Evolutionary conservation across 2,888 invertebrate species (phyloP), one percentile per base, ranked within the genome.

Genomic region (Cerceris rybyensis): DNA sequence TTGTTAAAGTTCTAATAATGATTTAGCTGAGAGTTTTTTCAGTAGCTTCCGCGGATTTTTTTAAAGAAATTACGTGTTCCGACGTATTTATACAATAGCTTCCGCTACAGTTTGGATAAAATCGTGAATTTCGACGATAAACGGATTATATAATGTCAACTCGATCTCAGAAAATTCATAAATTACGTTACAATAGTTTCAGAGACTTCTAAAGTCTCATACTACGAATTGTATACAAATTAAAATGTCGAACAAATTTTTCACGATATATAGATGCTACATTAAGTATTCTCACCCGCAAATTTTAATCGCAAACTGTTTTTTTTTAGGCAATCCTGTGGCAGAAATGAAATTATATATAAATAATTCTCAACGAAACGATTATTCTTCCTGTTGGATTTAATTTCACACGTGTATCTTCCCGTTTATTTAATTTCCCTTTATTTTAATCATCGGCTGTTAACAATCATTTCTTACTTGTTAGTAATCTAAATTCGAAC

Each of bases 91-190:
- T 28, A 28, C 28, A 28, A 28, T 28, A 28, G 28, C 28, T 28
- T 28, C 28, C 28, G 28, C 2, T 28, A 28, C 4, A 66, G 63
- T 66, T 64, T 58, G 60, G 63, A 55, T 64, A 67, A 78, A 79
- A 73, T 73, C 49, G 67, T 78, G 57, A 63, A 63, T 70, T 39
- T 67, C 70, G 66, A 71, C 72, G 46, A 50, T 68, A 69, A 72
- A 75, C 72, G 75, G 75, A 80, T 78, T 72, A 28, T 80, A 75
- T 77, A 80, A 70, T 70, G 75, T 74, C 78, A 75, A 78, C 75
- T 80, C 80, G 80, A 81, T 70, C 41, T 57, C 68, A 59, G 6
- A 17, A 55, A 52, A 55, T 7, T 17, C 2, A 7, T 55, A 17
- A 55, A 55, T 28, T 28, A 28, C 28, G 28, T 2, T 28, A 28